These are phyloP conservation scores for Carassius auratus DNA, from an alignment of 2,113 vertebrate species.

Conservation along the genomic window DNA sequence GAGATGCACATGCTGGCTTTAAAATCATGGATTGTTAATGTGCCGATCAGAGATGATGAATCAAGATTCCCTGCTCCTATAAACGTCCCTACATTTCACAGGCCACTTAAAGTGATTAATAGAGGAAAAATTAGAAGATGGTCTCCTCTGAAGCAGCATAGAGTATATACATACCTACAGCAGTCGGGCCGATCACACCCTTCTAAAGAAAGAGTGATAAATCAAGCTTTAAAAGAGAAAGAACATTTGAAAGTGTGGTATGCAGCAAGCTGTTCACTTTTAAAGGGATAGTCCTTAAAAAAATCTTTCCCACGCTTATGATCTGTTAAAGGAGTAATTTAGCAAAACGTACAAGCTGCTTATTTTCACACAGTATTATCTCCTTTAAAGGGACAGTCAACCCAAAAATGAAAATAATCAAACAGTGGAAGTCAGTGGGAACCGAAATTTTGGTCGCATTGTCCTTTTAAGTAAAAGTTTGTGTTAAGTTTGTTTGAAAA, in stretches of 20 bases:
- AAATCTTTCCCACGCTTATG: not conserved
- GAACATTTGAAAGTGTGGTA: not conserved
- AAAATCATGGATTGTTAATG: not conserved
- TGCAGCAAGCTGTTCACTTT: not conserved
- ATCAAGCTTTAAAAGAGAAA: constrained; percentile 22
- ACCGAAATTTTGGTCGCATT: too few species aligned
- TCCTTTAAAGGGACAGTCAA: too few species aligned
- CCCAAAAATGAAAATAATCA: too few species aligned
- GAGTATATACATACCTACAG: not conserved
- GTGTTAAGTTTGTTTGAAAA: not conserved
- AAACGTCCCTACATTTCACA: not conserved
- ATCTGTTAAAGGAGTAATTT: not conserved
- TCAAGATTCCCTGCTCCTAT: not conserved
- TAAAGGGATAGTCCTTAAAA: not conserved
- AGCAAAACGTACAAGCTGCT: not conserved
- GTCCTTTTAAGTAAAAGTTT: not conserved
- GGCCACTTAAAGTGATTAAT: not conserved
- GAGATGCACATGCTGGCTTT: not conserved
- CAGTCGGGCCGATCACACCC: constrained; percentile 6
- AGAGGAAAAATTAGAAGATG: not conserved
- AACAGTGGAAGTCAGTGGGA: too few species aligned
- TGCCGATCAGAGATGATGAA: not conserved
- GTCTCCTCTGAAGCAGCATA: not conserved
- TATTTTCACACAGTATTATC: not conserved
- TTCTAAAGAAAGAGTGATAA: constrained; percentile 8